Conservation (phyloP, 2,888 invertebrate genomes). For the Lycia hirtaria region DNA sequence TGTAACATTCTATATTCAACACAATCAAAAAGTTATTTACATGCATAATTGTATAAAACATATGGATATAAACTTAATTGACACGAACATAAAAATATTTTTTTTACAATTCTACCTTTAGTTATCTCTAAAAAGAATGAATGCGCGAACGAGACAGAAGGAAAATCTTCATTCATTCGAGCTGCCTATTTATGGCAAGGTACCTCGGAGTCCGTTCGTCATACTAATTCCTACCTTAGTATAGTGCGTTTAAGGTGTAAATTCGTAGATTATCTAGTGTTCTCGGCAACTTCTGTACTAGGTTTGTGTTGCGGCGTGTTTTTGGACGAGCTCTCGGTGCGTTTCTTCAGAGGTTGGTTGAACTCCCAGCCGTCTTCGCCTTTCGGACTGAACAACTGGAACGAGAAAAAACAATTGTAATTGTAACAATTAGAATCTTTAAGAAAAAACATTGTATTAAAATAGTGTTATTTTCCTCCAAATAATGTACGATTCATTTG, state of each 20-base stretch:
- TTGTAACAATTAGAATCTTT: no score
- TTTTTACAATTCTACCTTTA: no score
- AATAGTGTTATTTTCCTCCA: no score
- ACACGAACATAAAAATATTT: no score
- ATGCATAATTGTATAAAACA: no score
- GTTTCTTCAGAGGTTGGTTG: conserved; percentile 78
- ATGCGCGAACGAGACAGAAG: no score
- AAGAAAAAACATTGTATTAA: no score
- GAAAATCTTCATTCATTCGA: neutral
- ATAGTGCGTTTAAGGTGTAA: conserved; percentile 27
- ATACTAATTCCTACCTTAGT: conserved; percentile 41
- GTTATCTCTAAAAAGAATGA: no score
- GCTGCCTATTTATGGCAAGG: conserved; percentile 6
- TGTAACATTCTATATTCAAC: no score
- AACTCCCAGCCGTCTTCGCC: conserved; percentile 87
- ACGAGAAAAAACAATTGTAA: conserved; percentile 25
- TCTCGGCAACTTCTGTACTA: conserved; percentile 57
- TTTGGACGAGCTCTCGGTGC: conserved; percentile 51
- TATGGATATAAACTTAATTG: no score
- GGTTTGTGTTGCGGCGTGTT: conserved; percentile 58
- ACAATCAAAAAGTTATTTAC: no score
- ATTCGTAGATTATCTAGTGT: conserved; percentile 68
- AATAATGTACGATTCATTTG: no score
- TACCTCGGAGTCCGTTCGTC: conserved; percentile 28
- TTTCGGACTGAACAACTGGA: conserved; percentile 89